These are phyloP conservation scores for Xestia sexstrigata DNA, from an alignment of 2,888 invertebrate genomes.

Conservation along the genomic window DNA sequence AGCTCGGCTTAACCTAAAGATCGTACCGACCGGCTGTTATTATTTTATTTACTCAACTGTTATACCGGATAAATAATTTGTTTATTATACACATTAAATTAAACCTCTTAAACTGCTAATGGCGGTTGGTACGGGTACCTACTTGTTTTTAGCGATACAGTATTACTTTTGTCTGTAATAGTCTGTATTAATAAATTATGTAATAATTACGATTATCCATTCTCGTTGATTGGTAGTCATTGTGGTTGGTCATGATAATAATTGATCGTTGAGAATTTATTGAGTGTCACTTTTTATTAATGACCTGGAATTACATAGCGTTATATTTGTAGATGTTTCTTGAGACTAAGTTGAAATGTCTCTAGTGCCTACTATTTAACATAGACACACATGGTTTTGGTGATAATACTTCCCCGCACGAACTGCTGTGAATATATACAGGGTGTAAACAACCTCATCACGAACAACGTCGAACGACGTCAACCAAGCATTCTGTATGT, in stretches of 20 bases:
- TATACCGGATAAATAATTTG: not conserved
- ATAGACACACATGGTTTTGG: not conserved
- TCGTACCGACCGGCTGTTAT: no score
- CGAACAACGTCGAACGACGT: no score
- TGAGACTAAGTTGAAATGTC: not conserved
- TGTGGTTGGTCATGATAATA: not conserved
- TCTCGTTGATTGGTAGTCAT: not conserved
- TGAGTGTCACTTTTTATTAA: slow-evolving; percentile 13
- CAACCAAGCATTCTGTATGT: no score
- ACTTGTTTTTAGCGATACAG: not conserved
- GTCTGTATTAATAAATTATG: not conserved
- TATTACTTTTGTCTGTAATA: not conserved
- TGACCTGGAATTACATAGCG: slow-evolving; percentile 1
- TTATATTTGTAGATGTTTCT: not conserved
- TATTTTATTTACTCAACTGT: no score
- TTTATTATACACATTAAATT: not conserved
- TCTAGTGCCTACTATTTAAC: not conserved
- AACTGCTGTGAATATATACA: no score
- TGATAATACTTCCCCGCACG: no score
- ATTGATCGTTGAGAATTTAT: not conserved
- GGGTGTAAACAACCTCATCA: no score
- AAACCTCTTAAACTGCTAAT: not conserved
- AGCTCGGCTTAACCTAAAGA: no score
- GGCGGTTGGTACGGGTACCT: not conserved
- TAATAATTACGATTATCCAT: not conserved